Conservation (phyloP, 2,113 vertebrate species). For the Corvus cornix region DNA sequence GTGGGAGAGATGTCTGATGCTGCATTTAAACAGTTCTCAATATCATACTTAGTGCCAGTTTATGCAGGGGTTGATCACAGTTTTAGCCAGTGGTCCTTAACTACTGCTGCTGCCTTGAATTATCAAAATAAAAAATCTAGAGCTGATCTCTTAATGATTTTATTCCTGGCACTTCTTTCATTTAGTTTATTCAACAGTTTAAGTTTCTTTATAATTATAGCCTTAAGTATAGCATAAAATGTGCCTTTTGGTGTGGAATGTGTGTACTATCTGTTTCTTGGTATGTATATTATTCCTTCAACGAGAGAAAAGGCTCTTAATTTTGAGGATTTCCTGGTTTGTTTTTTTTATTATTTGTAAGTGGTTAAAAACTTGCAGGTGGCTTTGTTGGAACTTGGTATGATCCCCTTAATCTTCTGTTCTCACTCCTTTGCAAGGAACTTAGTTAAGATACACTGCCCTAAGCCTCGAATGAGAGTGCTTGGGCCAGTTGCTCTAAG, state of each 20-base stretch:
- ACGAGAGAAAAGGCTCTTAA: accelerated
- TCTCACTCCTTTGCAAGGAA: not conserved
- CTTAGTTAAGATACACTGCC: not conserved
- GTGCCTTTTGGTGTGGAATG: not conserved
- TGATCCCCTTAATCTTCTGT: not conserved
- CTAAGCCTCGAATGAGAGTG: not conserved
- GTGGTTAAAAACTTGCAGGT: not conserved
- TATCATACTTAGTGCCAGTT: not conserved
- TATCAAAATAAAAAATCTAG: not conserved
- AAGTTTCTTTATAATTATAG: not conserved
- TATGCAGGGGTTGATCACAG: not conserved
- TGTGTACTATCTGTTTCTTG: accelerated
- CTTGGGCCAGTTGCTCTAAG: not conserved
- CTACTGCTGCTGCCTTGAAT: not conserved
- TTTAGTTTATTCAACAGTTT: not conserved
- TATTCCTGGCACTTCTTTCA: not conserved
- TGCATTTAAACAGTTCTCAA: not conserved
- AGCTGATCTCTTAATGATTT: not conserved
- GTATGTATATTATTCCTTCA: not conserved
- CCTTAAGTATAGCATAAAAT: not conserved
- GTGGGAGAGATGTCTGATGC: not conserved
- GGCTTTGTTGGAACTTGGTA: not conserved
- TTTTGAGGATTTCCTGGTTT: not conserved
- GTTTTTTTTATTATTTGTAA: not conserved
- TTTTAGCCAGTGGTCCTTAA: not conserved